Evolutionary conservation across 2,797 vertebrate species (phyloP), one percentile per base, ranked within the genome.

Genomic region (Orestias chungarensis): DNA sequence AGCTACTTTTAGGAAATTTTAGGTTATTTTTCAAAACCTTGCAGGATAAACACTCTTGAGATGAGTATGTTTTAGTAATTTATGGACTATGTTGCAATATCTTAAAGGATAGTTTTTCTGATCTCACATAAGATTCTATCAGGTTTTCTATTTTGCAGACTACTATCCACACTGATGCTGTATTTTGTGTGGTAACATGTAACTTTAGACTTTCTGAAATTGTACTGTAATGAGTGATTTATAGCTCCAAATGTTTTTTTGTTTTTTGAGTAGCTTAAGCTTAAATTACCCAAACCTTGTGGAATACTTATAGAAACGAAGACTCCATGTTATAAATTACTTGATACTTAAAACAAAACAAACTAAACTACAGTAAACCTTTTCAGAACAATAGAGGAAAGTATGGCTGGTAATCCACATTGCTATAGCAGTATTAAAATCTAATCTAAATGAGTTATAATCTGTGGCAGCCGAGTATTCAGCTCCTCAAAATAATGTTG

Each of bases 391-490:
- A n/a, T n/a, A 20, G 33, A 40, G 59, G 35, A 61, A n/a, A 61
- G 20, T n/a, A 14, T 14, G 33, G 10, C 33, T 25, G 23, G 23
- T 15, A 40, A 40, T n/a, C 23, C 0, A 2, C 3, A 62, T 38
- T 15, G 59, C 6, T 38, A 40, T 3, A 4, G 3, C n/a, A 5
- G 29, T n/a, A 59, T 23, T 74, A 70, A 75, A 82, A 79, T 35
- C 1, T 29, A 2, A 57, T 75, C 44, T 68, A 27, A 3, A 85
- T 23, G 40, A 49, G 50, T 73, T 82, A 70, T 75, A 83, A 84
- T 25, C 15, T 15, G 33, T 50, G 52, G 23, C 76, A 70, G 71
- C 17, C 49, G 43, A 52, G 3, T 52, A 50, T 40, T 79, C 20
- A 23, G 31, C 64, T 61, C 31, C 31, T 47, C 10, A 49, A 64